A percentile compares a stretch with the other conserved stretches of the same genome.
phyloP scores from a whole-genome alignment of 2,113 vertebrate species.

The Tenebrosternarchus preto region DNA sequence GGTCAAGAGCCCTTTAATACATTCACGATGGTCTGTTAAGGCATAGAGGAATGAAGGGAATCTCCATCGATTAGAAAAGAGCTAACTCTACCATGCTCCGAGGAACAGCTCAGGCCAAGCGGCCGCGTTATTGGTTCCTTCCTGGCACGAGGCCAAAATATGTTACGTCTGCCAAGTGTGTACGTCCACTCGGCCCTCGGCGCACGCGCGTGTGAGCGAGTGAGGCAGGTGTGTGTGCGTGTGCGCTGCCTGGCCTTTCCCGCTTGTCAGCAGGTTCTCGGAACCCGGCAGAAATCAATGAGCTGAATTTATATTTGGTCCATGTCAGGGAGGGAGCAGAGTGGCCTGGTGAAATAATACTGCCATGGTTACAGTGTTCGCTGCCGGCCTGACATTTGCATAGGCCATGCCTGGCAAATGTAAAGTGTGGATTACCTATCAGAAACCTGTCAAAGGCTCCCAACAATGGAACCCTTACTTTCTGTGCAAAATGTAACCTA shows the following conservation, averaged over 20 bases:
- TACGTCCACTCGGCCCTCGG: constrained; percentile 12
- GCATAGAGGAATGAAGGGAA: constrained; percentile 1
- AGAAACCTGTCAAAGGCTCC: background rate
- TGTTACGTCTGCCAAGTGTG: constrained; percentile 28
- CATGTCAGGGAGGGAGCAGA: constrained; percentile 6
- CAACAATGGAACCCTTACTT: background rate
- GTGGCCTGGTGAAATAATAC: constrained; percentile 37
- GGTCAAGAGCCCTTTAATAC: constrained; percentile 10
- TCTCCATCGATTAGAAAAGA: constrained; percentile 34
- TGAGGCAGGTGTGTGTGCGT: background rate
- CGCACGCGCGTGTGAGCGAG: background rate
- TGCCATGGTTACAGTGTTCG: background rate
- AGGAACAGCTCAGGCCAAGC: constrained; percentile 25
- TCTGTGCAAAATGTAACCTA: background rate
- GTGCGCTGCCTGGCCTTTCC: constrained; percentile 4
- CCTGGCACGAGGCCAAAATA: constrained; percentile 6
- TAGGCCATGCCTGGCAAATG: background rate
- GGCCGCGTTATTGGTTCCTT: constrained; percentile 20
- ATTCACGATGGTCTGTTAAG: constrained; percentile 20
- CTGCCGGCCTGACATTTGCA: background rate
- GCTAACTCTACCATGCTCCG: background rate
- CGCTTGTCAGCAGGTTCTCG: constrained; percentile 41
- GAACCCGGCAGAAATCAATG: constrained; percentile 26
- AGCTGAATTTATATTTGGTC: constrained; percentile 36
- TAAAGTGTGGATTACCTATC: constrained; percentile 8